A percentile compares a stretch with the other conserved stretches of the same genome.
phyloP scores from a whole-genome alignment of 2,113 vertebrate species.

The Malurus elegans region DNA sequence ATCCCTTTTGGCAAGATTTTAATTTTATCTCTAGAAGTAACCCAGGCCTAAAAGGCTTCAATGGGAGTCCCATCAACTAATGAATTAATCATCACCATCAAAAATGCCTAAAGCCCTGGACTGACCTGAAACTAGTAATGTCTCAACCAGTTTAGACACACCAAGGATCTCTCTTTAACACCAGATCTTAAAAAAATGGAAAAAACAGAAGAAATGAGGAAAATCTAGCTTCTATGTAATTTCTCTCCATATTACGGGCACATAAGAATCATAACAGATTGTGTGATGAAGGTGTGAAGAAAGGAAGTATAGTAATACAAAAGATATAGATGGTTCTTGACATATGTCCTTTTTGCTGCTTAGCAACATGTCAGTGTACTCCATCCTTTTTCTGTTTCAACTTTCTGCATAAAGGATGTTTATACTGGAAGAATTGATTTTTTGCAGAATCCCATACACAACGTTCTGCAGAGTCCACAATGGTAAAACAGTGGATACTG shows the following conservation, averaged over 20 bases:
- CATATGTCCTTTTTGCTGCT: constrained; percentile 36
- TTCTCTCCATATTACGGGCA: background rate
- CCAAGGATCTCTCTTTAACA: background rate
- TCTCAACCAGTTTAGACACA: background rate
- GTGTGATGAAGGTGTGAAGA: background rate
- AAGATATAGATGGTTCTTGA: constrained; percentile 28
- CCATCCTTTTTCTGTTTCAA: background rate
- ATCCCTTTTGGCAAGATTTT: background rate
- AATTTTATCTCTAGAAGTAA: constrained; percentile 8
- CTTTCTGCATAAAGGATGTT: background rate
- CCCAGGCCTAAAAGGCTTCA: background rate
- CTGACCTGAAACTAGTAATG: background rate
- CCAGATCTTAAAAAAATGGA: background rate
- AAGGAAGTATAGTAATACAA: constrained; percentile 4
- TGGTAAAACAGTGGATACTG: background rate
- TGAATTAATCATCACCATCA: background rate
- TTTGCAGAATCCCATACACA: background rate
- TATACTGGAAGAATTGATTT: background rate
- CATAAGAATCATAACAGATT: background rate
- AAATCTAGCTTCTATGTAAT: background rate
- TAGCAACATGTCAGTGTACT: constrained; percentile 20
- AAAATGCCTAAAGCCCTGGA: background rate
- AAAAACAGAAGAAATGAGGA: background rate
- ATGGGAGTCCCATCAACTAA: background rate
- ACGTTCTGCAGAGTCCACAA: background rate